phyloP scores from a whole-genome alignment of 1,140 invertebrate species.

The Doryteuthis pealeii region DNA sequence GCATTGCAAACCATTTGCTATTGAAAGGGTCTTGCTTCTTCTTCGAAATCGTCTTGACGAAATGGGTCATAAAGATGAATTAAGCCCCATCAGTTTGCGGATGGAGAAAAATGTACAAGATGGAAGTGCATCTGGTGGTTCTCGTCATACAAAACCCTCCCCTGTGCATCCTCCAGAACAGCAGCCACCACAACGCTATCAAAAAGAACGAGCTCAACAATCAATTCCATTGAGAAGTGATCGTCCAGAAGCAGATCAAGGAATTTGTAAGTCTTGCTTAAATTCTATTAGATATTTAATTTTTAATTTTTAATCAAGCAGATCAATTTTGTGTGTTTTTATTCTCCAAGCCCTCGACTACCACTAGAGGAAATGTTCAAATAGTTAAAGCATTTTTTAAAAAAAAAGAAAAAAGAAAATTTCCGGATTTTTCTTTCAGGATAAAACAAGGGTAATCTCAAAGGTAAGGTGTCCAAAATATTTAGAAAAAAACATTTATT shows the following conservation, averaged over 20 bases:
- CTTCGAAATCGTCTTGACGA: constrained; percentile 41
- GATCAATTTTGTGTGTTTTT: too few species aligned
- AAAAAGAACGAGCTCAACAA: not conserved
- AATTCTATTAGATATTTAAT: not conserved
- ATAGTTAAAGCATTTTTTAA: too few species aligned
- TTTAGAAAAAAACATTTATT: too few species aligned
- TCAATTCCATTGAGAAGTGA: constrained; percentile 18
- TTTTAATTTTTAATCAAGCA: too few species aligned
- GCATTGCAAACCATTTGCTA: constrained; percentile 35
- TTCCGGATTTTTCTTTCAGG: too few species aligned
- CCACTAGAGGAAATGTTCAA: too few species aligned
- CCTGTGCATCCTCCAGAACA: not conserved
- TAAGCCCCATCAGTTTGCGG: not conserved
- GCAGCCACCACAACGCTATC: not conserved
- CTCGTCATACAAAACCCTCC: not conserved
- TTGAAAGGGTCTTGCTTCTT: constrained; percentile 47
- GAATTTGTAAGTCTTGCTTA: constrained; percentile 7
- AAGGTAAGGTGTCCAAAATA: too few species aligned
- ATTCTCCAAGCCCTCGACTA: too few species aligned
- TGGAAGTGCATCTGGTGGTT: not conserved
- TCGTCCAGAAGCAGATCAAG: constrained; percentile 41
- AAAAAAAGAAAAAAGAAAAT: too few species aligned
- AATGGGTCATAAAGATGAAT: not conserved
- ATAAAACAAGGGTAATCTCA: too few species aligned
- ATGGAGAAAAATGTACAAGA: too few species aligned